phyloP scores from a whole-genome alignment of 2,113 vertebrate species.

The Pelvicachromis taeniatus region DNA sequence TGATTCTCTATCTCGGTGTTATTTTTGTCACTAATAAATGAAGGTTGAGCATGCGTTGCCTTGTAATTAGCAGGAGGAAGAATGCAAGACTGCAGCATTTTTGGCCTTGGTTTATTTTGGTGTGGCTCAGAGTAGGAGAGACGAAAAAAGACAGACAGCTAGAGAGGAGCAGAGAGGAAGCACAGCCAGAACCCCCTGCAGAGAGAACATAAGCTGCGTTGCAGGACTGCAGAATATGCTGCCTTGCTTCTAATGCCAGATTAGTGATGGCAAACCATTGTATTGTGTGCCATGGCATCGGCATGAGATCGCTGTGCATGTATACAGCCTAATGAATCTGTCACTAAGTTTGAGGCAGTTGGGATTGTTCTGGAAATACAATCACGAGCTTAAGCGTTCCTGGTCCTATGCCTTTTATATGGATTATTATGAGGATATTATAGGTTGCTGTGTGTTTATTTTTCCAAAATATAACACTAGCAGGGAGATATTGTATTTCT shows the following conservation, averaged over 20 bases:
- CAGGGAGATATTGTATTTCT: background rate
- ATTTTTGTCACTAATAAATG: slow-evolving; percentile 61
- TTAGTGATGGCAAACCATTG: slow-evolving; percentile 66
- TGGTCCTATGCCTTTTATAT: background rate
- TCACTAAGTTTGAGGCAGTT: slow-evolving; percentile 25
- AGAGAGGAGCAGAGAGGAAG: slow-evolving; percentile 20
- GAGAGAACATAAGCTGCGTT: slow-evolving; percentile 74
- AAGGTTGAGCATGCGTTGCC: slow-evolving; percentile 56
- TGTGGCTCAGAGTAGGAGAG: slow-evolving; percentile 43
- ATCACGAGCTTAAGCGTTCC: background rate
- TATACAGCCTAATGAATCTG: slow-evolving; percentile 45
- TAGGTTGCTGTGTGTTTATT: background rate
- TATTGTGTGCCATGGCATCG: slow-evolving; percentile 38
- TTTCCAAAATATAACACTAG: background rate
- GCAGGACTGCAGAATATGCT: slow-evolving; percentile 66
- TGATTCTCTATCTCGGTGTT: slow-evolving; percentile 54
- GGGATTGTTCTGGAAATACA: slow-evolving; percentile 11
- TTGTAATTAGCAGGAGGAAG: slow-evolving; percentile 70
- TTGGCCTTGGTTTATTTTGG: slow-evolving; percentile 61
- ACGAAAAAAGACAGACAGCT: background rate
- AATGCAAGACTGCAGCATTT: slow-evolving; percentile 63
- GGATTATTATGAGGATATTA: background rate
- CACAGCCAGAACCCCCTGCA: slow-evolving; percentile 66
- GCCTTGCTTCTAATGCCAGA: slow-evolving; percentile 63
- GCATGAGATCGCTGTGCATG: slow-evolving; percentile 30